A percentile compares a stretch with the other conserved stretches of the same genome.
These are phyloP conservation scores for Apamea epomidion DNA, from an alignment of 2,888 invertebrate genomes.

Conservation along the genomic window DNA sequence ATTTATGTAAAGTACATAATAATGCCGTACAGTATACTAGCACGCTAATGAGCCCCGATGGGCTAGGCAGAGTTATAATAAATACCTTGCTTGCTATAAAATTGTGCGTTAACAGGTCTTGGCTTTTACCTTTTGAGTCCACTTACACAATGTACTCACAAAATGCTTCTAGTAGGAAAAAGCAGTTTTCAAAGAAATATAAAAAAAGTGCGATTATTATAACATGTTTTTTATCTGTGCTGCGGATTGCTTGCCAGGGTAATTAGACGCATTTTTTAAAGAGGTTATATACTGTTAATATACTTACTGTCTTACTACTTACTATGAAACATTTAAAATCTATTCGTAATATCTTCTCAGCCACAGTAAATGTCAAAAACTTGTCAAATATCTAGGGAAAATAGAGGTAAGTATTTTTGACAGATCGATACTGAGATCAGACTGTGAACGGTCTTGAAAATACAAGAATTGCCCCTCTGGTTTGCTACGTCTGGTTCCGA, in stretches of 20 bases:
- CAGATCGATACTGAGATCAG: no score
- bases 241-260: no score
- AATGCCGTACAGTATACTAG: constrained; percentile 11
- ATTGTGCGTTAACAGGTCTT: constrained; percentile 8
- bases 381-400: no score
- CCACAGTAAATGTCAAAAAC: no score
- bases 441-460: no score
- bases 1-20: constrained; percentile 53
- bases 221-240: neutral
- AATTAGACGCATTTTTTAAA: no score
- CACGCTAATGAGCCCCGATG: constrained; percentile 32
- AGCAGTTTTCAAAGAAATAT: neutral
- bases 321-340: no score
- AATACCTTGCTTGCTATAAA: constrained; percentile 12
- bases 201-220: neutral
- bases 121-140: neutral
- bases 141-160: neutral
- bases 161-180: neutral
- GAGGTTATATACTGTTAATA: no score
- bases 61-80: constrained; percentile 2
- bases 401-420: no score
- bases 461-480: no score
- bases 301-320: no score
- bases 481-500: neutral
- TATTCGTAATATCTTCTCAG: no score